Percentiles rank a stretch among this genome's conserved stretches.
phyloP scores from a whole-genome alignment of 2,888 invertebrate species.

The Frankliniella fusca region DNA sequence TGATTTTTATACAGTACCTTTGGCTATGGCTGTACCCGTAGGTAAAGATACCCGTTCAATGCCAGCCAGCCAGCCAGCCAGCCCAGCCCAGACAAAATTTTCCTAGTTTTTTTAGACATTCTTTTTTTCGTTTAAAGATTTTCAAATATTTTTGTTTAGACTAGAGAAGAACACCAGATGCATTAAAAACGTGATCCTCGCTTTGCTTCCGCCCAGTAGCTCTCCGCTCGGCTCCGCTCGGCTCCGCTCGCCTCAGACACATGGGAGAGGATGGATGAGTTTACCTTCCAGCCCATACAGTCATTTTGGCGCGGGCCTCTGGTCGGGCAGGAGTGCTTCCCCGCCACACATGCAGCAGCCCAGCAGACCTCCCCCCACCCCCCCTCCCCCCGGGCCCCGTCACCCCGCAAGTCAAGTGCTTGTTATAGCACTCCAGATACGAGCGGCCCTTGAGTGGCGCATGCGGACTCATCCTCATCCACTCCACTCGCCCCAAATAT shows the following conservation, averaged over 20 bases:
- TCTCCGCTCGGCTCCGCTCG: not conserved
- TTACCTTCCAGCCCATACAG: not conserved
- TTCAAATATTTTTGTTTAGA: no score
- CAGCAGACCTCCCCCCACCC: not conserved
- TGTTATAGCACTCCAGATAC: slow-evolving; percentile 7
- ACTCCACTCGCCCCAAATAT: not conserved
- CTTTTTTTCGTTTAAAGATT: no score
- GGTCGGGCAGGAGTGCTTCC: no score
- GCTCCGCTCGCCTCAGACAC: not conserved
- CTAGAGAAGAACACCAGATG: not conserved
- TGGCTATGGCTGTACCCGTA: no score
- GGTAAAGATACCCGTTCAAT: no score
- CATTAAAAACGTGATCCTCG: not conserved
- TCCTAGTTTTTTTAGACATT: no score
- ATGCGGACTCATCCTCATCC: not conserved
- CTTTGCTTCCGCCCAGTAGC: not conserved
- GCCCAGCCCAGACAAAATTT: no score
- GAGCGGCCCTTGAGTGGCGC: not conserved
- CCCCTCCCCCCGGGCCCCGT: not conserved
- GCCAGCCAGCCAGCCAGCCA: no score
- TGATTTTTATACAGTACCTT: no score
- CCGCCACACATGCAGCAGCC: not conserved
- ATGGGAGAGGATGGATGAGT: not conserved
- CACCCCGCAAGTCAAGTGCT: not conserved
- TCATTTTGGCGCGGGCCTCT: no score